Evolutionary conservation across 2,888 invertebrate species (phyloP).

Genomic region (Rhamphomyia laevipes): DNA sequence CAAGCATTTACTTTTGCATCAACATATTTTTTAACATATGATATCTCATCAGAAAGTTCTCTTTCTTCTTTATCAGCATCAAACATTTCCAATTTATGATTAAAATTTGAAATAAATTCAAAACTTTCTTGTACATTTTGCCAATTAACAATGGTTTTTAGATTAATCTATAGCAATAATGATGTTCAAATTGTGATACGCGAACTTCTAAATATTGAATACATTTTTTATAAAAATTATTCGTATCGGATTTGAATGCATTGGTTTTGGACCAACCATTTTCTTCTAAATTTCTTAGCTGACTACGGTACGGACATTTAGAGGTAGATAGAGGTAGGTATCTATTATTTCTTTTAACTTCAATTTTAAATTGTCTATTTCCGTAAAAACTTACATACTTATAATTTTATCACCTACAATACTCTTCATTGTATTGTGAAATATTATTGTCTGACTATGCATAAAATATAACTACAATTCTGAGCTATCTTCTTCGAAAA

Average conservation of each 20-base stretch:
- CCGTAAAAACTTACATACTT: conserved; percentile 7
- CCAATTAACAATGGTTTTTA: neutral
- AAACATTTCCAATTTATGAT: too few relatives aligned
- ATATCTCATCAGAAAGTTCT: too few relatives aligned
- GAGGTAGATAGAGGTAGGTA: conserved; percentile 5
- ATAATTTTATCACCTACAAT: conserved; percentile 11
- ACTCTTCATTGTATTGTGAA: conserved; percentile 9
- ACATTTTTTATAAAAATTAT: neutral
- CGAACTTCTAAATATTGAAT: neutral
- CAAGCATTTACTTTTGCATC: too few relatives aligned
- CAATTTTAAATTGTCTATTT: conserved; percentile 8
- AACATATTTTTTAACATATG: too few relatives aligned
- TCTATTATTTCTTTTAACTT: conserved; percentile 9
- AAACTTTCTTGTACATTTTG: neutral
- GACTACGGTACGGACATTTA: conserved; percentile 9
- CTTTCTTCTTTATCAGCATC: too few relatives aligned
- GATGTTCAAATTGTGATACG: neutral
- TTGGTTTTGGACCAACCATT: neutral
- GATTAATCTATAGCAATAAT: neutral
- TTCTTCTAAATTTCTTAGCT: conserved; percentile 6
- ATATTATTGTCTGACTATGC: conserved; percentile 11
- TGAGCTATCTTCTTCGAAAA: conserved; percentile 1
- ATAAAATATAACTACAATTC: conserved; percentile 6
- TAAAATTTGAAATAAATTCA: too few relatives aligned
- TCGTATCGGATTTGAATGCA: neutral